Evolutionary conservation across 2,888 invertebrate genomes (phyloP).

Genomic region (Chrysolina oricalcia): DNA sequence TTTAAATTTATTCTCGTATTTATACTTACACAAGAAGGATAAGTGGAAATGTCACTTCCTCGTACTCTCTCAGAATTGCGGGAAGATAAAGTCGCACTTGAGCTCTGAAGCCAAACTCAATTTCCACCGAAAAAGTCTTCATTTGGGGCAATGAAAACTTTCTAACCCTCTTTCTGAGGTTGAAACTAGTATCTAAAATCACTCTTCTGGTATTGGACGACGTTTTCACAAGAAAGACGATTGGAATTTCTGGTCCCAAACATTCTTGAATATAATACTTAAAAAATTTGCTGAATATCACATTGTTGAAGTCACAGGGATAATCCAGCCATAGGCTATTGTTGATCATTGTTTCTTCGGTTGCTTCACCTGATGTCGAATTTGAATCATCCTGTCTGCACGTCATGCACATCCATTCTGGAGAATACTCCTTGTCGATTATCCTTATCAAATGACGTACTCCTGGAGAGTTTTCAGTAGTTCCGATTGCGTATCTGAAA

Average conservation of each 20-base stretch:
- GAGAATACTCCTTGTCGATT: conserved; percentile 69
- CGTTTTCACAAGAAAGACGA: conserved; percentile 78
- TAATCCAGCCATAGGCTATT: conserved; percentile 68
- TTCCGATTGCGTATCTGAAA: conserved; percentile 86
- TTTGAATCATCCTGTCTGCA: conserved; percentile 72
- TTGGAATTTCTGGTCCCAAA: conserved; percentile 84
- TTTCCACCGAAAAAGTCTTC: conserved; percentile 79
- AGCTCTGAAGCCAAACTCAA: conserved; percentile 80
- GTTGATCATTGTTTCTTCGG: conserved; percentile 67
- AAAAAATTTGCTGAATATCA: conserved; percentile 76
- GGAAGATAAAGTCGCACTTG: conserved; percentile 88
- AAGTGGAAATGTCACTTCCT: conserved; percentile 86
- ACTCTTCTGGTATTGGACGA: conserved; percentile 76
- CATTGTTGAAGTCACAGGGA: conserved; percentile 76
- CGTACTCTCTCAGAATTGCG: conserved; percentile 87
- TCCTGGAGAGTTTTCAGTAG: conserved; percentile 84
- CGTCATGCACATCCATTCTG: conserved; percentile 76
- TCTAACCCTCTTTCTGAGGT: conserved; percentile 77
- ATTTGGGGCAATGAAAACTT: conserved; percentile 84
- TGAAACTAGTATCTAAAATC: conserved; percentile 81
- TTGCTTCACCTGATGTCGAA: conserved; percentile 58
- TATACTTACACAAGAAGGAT: conserved; percentile 87
- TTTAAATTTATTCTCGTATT: background rate
- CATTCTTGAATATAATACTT: conserved; percentile 83
- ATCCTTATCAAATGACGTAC: conserved; percentile 88